Evolutionary conservation across 2,888 invertebrate genomes (phyloP).

Genomic region (Pachycephus smyrnensis): DNA sequence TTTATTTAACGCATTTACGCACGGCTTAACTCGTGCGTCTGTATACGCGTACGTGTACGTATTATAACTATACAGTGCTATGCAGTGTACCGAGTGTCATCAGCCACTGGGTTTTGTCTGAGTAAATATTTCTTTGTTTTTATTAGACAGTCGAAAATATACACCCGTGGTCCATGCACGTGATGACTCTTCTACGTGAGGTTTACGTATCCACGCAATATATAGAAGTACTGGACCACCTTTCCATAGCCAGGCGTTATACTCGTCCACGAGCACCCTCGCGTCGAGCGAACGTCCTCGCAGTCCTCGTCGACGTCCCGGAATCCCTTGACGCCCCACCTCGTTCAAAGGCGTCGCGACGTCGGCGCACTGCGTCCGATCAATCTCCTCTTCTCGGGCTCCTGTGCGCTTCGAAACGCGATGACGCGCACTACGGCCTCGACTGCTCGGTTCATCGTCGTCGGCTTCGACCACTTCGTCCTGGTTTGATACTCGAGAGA

Average conservation of each 20-base stretch:
- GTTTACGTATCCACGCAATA: neutral
- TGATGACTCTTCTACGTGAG: neutral
- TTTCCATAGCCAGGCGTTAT: neutral
- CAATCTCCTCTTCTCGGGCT: conserved; percentile 49
- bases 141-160: neutral
- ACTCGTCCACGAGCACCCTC: neutral
- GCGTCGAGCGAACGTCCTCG: neutral
- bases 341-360: conserved; percentile 43
- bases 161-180: neutral
- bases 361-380: conserved; percentile 62
- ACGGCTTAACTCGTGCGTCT: neutral
- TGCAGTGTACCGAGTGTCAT: neutral
- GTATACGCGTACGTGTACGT: neutral
- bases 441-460: conserved; percentile 20
- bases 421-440: conserved; percentile 35
- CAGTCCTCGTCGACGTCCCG: conserved; percentile 1
- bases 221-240: neutral
- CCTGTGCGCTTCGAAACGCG: conserved; percentile 23
- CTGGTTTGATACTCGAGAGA: neutral
- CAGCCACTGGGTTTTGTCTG: neutral
- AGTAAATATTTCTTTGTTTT: neutral
- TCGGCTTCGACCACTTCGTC: neutral
- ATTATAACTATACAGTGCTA: neutral
- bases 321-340: conserved; percentile 23
- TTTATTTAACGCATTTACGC: neutral